Base-by-base conservation (phyloP, 2,888 invertebrate genomes). In the Tupiocoris notatus region DNA sequence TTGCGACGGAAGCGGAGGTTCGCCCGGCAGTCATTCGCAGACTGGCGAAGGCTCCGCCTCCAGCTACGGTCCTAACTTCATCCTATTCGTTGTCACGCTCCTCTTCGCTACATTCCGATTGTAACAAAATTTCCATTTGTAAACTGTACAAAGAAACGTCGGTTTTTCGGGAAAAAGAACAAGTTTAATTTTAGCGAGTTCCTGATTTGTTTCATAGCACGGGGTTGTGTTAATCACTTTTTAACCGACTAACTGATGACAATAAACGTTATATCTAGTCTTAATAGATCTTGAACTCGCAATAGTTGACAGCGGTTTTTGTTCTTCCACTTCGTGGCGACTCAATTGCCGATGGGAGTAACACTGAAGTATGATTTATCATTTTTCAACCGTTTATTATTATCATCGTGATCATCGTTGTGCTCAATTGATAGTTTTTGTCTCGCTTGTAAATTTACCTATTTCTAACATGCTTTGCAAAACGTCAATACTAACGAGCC, bases 1-100 rank as follows among this genome's bases (percentile, higher is more conserved):
- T 1, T 88, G 88, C 80, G 82, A 83, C 24, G 83, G 71, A 9
- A 71, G 71, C 62, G 39, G 61, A 25, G 18, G 61, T 12, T 39
- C 39, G 20, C 23, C 62, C 2, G 71, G 71, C 17, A 61, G 61
- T 16, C 39, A 61, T 20, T 24, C 61, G 1, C 61, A 59, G 17
- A 20, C 62, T n/a, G 25, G 61, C 2, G 59, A 71, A 18, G 62
- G 71, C 0, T 61, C 71, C 7, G 61, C 61, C 71, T 6, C 61
- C 17, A 17, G 39, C 61, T 61, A 61, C 62, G 62, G 59, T 25
- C 24, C 58, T 6, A n/a, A 12, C 39, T 39, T 39, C 58, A 58
- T 58, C 2, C 2, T 58, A 2, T 9, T 68, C 59, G 21, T 63
- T 21, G 16, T 63, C 20, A 63, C 17, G 6, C 17, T 59, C 20